These are phyloP conservation scores for Nilaparvata lugens DNA, from an alignment of 1,140 invertebrate species.

Conservation along the genomic window DNA sequence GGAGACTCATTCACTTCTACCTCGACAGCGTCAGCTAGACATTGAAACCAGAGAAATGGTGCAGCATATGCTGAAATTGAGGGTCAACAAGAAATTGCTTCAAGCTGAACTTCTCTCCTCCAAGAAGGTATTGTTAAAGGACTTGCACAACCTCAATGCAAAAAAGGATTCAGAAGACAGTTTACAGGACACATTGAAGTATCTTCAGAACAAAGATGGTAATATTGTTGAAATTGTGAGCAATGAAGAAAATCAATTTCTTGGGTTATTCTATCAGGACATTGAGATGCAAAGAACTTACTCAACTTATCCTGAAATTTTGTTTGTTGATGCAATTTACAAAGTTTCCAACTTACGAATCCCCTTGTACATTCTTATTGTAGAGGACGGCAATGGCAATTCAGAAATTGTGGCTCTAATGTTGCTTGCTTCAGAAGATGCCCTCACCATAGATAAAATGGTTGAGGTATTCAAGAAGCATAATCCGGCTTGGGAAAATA, in stretches of 20 bases:
- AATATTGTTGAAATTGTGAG: not conserved
- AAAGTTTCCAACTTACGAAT: not conserved
- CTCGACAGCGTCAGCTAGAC: not conserved
- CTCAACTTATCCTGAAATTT: not conserved
- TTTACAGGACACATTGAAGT: not conserved
- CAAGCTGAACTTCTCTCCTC: not conserved
- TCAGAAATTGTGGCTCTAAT: not conserved
- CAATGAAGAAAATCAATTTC: not conserved
- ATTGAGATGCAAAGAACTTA: not conserved
- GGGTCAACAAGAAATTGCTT: not conserved
- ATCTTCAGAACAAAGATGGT: not conserved
- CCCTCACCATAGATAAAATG: not conserved
- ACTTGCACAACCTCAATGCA: not conserved
- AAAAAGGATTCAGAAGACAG: not conserved
- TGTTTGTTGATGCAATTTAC: slow-evolving; percentile 6
- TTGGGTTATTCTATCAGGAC: slow-evolving; percentile 2
- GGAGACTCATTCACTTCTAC: slow-evolving; percentile 4
- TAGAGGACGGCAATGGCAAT: slow-evolving; percentile 1
- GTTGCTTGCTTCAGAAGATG: too few species aligned
- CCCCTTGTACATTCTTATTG: not conserved
- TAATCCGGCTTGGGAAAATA: not conserved
- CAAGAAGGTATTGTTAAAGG: not conserved
- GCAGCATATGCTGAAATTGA: slow-evolving; percentile 2
- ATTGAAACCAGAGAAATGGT: not conserved
- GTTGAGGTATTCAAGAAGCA: not conserved